Evolutionary conservation across 2,888 invertebrate genomes (phyloP).

Genomic region (Agrochola lota): DNA sequence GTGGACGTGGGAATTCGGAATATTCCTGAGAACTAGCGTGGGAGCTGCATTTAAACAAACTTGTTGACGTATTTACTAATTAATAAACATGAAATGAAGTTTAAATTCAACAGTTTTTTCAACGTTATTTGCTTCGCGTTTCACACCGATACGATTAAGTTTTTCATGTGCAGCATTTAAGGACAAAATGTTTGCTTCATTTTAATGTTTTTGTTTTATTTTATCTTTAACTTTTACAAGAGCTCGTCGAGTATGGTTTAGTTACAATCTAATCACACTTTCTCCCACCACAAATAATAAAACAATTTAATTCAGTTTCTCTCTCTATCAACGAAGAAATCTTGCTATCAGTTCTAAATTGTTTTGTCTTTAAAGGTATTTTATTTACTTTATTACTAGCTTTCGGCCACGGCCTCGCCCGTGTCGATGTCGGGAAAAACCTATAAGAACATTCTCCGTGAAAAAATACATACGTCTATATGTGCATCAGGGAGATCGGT

Average conservation of each 20-base stretch:
- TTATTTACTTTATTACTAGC: not conserved
- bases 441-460: not conserved
- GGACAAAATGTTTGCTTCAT: not conserved
- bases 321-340: not conserved
- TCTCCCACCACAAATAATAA: not conserved
- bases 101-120: constrained; percentile 5
- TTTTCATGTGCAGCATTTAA: not conserved
- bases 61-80: constrained; percentile 16
- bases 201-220: not conserved
- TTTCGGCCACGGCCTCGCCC: not conserved
- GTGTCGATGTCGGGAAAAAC: not conserved
- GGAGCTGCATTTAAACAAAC: constrained; percentile 9
- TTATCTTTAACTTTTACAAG: not conserved
- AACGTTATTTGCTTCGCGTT: not conserved
- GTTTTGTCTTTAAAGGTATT: not conserved
- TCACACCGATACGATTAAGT: not conserved
- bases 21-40: not conserved
- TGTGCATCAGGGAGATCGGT: not conserved
- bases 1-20: not conserved
- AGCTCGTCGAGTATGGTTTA: too few species aligned
- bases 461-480: not conserved
- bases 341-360: not conserved
- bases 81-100: constrained; percentile 8
- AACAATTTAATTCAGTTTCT: not conserved
- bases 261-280: not conserved